Evolutionary conservation across 2,113 vertebrate species (phyloP).

Genomic region (Burhinus bistriatus): DNA sequence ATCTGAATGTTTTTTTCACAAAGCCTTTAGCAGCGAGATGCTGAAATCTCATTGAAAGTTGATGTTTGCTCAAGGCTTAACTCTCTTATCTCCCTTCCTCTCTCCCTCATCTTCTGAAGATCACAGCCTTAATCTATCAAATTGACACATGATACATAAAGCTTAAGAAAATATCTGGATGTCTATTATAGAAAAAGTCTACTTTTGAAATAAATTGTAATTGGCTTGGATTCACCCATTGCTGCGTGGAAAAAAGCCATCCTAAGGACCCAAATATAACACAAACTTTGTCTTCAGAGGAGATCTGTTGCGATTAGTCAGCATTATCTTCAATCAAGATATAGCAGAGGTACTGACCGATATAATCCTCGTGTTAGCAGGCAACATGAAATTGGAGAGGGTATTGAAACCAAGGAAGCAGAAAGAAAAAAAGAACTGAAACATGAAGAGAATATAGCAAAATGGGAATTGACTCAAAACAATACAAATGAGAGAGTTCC

Average conservation of each 20-base stretch:
- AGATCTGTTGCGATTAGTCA: constrained; percentile 14
- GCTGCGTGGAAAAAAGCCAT: neutral
- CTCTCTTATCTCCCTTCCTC: neutral
- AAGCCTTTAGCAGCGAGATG: neutral
- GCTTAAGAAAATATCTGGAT: neutral
- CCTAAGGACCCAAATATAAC: neutral
- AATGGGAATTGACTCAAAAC: neutral
- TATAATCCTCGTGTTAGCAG: neutral
- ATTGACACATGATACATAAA: neutral
- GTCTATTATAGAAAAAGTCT: neutral
- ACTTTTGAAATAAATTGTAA: constrained; percentile 3
- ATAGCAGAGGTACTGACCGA: neutral
- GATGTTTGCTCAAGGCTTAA: neutral
- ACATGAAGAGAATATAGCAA: neutral
- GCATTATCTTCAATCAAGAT: neutral
- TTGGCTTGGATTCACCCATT: neutral
- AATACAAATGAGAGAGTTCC: neutral
- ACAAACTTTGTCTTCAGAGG: neutral
- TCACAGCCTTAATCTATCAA: neutral
- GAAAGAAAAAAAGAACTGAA: neutral
- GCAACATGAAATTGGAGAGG: neutral
- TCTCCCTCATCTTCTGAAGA: neutral
- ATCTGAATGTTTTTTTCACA: neutral
- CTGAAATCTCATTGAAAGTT: neutral
- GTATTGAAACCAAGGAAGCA: neutral